Evolutionary conservation across 2,888 invertebrate genomes (phyloP).

Genomic region (Conistra vaccinii): DNA sequence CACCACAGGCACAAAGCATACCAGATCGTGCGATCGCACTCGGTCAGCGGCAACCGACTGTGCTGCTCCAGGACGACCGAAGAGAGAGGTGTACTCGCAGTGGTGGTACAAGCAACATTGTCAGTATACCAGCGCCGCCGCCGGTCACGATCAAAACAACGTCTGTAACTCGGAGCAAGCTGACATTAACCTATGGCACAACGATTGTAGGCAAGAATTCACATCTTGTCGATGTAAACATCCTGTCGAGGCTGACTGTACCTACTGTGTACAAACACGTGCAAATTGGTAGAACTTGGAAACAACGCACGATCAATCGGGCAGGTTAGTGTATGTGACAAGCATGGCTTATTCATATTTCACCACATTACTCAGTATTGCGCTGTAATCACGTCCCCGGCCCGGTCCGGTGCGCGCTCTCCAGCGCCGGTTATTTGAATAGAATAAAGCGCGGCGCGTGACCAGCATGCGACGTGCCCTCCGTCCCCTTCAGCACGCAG

Average conservation of each 20-base stretch:
- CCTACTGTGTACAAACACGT: neutral
- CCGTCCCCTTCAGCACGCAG: neutral
- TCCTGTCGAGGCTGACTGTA: neutral
- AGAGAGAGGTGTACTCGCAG: no score
- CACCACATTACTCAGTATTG: neutral
- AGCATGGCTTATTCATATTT: neutral
- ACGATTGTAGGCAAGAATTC: no score
- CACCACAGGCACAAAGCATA: no score
- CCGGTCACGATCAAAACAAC: no score
- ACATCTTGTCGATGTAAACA: neutral
- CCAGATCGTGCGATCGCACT: no score
- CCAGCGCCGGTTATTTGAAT: constrained; percentile 25
- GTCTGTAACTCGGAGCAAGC: no score
- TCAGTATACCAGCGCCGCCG: no score
- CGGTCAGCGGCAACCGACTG: no score
- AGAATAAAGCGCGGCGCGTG: constrained; percentile 28
- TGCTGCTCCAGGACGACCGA: no score
- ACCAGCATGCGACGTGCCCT: constrained; percentile 11
- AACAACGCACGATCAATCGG: constrained; percentile 1
- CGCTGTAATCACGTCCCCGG: neutral
- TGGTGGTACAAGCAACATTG: no score
- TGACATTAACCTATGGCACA: no score
- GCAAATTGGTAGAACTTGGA: neutral
- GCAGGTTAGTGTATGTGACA: neutral
- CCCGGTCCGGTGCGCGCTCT: neutral